Percentiles rank a stretch among this genome's conserved stretches.
These are phyloP conservation scores for Xanthia togata DNA, from an alignment of 2,888 invertebrate genomes.

Conservation along the genomic window DNA sequence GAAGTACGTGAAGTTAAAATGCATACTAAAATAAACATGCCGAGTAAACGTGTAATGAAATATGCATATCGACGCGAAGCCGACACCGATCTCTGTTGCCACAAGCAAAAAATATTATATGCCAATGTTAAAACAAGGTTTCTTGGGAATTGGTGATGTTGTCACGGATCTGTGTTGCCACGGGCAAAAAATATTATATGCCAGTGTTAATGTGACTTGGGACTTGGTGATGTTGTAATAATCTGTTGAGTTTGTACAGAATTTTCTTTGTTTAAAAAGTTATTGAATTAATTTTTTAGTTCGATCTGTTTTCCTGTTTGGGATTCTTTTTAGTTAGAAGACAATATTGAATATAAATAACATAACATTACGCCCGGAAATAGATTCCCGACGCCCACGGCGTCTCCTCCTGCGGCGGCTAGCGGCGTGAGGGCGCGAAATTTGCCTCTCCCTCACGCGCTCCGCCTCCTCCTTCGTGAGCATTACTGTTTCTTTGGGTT, in stretches of 20 bases:
- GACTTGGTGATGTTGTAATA: slow-evolving; percentile 30
- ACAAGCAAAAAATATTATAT: slow-evolving; percentile 47
- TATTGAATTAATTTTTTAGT: background rate
- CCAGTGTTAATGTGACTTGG: slow-evolving; percentile 27
- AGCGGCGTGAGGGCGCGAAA: no score
- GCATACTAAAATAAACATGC: slow-evolving; percentile 62
- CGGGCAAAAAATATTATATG: slow-evolving; percentile 44
- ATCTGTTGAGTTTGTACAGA: slow-evolving; percentile 15
- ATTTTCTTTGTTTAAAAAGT: slow-evolving; percentile 19
- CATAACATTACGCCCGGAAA: no score
- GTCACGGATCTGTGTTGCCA: slow-evolving; percentile 39
- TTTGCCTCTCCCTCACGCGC: no score
- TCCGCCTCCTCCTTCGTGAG: no score
- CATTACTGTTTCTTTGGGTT: no score
- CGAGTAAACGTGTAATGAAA: slow-evolving; percentile 60
- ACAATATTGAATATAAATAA: background rate
- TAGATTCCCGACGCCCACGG: no score
- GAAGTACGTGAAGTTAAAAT: slow-evolving; percentile 53
- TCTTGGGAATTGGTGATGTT: slow-evolving; percentile 30
- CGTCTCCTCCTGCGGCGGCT: no score
- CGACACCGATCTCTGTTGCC: slow-evolving; percentile 40
- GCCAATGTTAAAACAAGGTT: slow-evolving; percentile 31
- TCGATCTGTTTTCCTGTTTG: background rate
- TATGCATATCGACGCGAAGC: slow-evolving; percentile 57
- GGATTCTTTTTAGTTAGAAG: background rate